Base-by-base conservation (phyloP, 2,113 vertebrate species). In the Brienomyrus longianalis region DNA sequence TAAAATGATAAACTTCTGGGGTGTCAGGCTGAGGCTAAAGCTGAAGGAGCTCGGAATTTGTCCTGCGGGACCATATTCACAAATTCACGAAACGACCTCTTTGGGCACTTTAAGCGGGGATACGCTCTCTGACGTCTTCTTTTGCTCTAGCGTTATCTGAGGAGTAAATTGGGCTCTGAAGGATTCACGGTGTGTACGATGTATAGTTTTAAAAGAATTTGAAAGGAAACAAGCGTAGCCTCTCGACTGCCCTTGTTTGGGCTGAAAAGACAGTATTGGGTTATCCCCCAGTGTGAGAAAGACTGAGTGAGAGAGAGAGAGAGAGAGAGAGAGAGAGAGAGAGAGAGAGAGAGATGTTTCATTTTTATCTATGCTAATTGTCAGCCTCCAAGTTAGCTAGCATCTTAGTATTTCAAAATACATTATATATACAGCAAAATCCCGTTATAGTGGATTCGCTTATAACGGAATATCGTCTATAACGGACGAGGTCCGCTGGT, bases 221-320 rank as follows among this genome's bases (percentile, higher is more conserved):
- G 11, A 45, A 89, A 27, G 27, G 8, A 23, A 83, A 43, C n/a
- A 54, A 77, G 27, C 21, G 88, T 39, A 54, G 88, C 48, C 70
- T 54, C 88, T 83, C 70, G 23, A 8, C 21, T 31, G 88, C n/a
- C 48, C 88, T 89, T 83, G 48, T 83, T 54, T 89, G 27, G 31
- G 50, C 48, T 54, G 70, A 52, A 89, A 43, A 77, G 50, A 54
- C 88, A 39, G 47, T 89, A 47, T 43, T 51, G 54, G 70, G 50
- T 77, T 80, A 89, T 19, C 27, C 88, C 88, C 59, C 88, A 59
- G 17, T 17, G 51, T 39, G 15, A 39, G 27, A n/a, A n/a, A 62
- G 52, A 62, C 35, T 48, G 27, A 84, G 1, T 21, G 54, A 7
- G 1, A 1, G 1, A 62, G 19, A 56, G 54, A 52, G 66, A 80